These are phyloP conservation scores for Smittia aterrima DNA, from an alignment of 2,888 invertebrate genomes.

Conservation along the genomic window DNA sequence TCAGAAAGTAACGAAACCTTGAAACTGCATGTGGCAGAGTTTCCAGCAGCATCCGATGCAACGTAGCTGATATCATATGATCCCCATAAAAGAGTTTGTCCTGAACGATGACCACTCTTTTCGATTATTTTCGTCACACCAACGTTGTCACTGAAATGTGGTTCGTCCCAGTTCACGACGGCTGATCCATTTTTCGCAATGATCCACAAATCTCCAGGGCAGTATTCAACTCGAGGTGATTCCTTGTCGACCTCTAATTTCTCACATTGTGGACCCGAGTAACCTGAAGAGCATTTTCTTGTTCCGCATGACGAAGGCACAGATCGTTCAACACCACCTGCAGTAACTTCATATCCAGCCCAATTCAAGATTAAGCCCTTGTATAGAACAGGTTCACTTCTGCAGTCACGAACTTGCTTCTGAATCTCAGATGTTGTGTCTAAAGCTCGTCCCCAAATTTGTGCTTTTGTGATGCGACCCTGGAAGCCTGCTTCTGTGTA, in stretches of 20 bases:
- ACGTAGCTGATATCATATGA: constrained; percentile 90
- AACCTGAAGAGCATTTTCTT: constrained; percentile 82
- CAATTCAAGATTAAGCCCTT: constrained; percentile 83
- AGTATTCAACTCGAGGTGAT: constrained; percentile 82
- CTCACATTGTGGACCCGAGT: constrained; percentile 80
- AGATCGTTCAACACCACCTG: constrained; percentile 85
- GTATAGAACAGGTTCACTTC: constrained; percentile 87
- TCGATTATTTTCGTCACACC: constrained; percentile 76
- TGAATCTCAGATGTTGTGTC: constrained; percentile 91
- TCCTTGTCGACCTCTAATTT: constrained; percentile 81
- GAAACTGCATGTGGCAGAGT: constrained; percentile 87
- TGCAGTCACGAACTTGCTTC: constrained; percentile 88
- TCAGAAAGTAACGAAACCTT: constrained; percentile 86
- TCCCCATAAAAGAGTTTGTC: constrained; percentile 86
- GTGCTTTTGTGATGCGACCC: constrained; percentile 90
- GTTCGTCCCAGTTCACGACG: constrained; percentile 88
- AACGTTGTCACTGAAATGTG: constrained; percentile 85
- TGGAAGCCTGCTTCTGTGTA: constrained; percentile 92
- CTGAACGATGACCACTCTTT: constrained; percentile 81
- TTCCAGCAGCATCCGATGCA: constrained; percentile 90
- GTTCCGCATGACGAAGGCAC: constrained; percentile 92
- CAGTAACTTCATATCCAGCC: constrained; percentile 87
- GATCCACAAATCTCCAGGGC: constrained; percentile 92
- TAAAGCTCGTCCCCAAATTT: constrained; percentile 88
- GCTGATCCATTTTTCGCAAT: constrained; percentile 90